phyloP scores from a whole-genome alignment of 1,140 invertebrate genomes.

The Drosophila pruinosa region DNA sequence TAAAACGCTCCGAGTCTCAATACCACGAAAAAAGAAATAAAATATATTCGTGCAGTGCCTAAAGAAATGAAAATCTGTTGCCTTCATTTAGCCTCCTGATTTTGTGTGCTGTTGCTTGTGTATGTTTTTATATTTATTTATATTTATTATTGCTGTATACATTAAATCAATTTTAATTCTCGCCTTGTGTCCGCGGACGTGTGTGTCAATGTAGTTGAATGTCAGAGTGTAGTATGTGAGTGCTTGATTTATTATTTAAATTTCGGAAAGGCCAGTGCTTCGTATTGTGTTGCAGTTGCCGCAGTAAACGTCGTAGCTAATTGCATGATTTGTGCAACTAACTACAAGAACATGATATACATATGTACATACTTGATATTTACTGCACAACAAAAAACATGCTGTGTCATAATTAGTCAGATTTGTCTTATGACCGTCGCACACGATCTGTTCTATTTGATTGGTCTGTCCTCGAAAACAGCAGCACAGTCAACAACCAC shows the following conservation, averaged over 20 bases:
- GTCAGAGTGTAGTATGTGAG: not conserved
- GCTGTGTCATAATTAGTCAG: too few species aligned
- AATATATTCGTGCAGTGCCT: conserved; percentile 7
- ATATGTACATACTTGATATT: too few species aligned
- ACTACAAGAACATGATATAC: too few species aligned
- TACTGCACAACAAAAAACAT: too few species aligned
- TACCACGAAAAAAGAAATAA: conserved; percentile 20
- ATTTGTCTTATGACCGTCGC: too few species aligned
- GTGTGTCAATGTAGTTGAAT: conserved; percentile 20
- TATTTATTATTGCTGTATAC: conserved; percentile 4
- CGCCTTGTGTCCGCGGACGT: conserved; percentile 22
- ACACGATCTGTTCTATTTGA: not conserved
- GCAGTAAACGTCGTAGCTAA: not conserved
- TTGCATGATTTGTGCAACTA: not conserved
- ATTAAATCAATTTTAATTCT: conserved; percentile 34
- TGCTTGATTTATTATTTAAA: conserved; percentile 9
- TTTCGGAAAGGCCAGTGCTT: not conserved
- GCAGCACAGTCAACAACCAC: not conserved
- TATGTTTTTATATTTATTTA: conserved; percentile 20
- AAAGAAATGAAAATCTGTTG: conserved; percentile 36
- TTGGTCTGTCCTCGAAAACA: not conserved
- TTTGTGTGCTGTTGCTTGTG: conserved; percentile 22
- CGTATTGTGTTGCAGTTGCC: conserved; percentile 8
- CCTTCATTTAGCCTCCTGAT: conserved; percentile 11
- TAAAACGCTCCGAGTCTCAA: not conserved